phyloP scores from a whole-genome alignment of 2,888 invertebrate species.

The Panopea generosa region DNA sequence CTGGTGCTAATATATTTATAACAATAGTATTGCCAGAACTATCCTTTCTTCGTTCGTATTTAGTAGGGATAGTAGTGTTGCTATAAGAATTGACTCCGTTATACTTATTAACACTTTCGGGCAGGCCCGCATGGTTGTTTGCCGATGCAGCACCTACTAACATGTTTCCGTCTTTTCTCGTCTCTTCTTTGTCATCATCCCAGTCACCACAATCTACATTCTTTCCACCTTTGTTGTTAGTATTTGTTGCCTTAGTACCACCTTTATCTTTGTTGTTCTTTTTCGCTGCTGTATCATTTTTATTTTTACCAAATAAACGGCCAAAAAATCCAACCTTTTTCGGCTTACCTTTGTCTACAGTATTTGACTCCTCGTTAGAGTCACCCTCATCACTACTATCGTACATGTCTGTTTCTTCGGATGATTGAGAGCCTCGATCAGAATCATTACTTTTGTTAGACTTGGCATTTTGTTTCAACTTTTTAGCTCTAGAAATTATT shows the following conservation, averaged over 20 bases:
- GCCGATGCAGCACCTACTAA: no score
- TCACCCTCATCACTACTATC: constrained; percentile 11
- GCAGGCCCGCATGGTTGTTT: no score
- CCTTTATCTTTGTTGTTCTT: no score
- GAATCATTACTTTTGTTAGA: constrained; percentile 5
- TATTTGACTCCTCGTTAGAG: not conserved
- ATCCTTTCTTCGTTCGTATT: no score
- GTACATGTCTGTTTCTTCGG: no score
- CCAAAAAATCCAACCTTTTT: constrained; percentile 46
- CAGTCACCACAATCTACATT: constrained; percentile 39
- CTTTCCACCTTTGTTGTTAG: not conserved
- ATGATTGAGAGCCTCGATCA: constrained; percentile 25
- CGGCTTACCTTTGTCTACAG: not conserved
- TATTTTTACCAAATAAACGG: constrained; percentile 27
- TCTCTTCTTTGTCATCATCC: constrained; percentile 15
- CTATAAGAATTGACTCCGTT: no score
- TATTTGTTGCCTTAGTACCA: no score
- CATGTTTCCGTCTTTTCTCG: not conserved
- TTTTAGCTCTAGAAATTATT: no score
- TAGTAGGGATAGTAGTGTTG: not conserved
- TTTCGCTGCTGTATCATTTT: constrained; percentile 1
- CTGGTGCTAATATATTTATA: no score
- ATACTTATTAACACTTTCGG: no score
- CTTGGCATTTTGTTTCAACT: no score
- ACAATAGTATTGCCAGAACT: no score